phyloP scores from a whole-genome alignment of 2,113 vertebrate genomes.

The Tamias sibiricus region DNA sequence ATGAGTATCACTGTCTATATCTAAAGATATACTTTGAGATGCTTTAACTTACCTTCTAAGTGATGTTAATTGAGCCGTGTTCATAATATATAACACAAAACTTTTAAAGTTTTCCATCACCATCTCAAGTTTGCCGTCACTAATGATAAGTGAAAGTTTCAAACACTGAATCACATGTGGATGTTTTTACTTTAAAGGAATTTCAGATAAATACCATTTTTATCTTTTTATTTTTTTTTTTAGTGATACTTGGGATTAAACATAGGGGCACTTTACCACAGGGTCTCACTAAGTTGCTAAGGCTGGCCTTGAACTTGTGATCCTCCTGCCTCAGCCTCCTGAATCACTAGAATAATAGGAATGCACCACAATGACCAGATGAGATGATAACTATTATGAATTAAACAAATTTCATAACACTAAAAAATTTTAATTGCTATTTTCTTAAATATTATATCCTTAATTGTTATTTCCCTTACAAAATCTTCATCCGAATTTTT shows the following conservation, averaged over 20 bases:
- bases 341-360: no score
- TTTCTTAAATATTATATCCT: not conserved
- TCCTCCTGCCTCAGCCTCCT: no score
- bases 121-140: not conserved
- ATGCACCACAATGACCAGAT: no score
- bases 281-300: no score
- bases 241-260: no score
- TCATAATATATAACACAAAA: no score
- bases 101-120: not conserved
- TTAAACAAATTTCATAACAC: not conserved
- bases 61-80: not conserved
- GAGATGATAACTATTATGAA: not conserved
- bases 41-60: not conserved
- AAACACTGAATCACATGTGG: not conserved
- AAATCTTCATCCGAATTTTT: not conserved
- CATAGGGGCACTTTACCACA: no score
- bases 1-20: not conserved
- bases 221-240: no score
- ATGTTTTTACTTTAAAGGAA: not conserved
- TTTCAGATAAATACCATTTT: not conserved
- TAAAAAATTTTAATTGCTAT: not conserved
- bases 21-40: not conserved
- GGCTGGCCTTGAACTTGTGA: no score
- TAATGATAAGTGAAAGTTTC: not conserved
- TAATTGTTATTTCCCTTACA: not conserved